These are phyloP conservation scores for Ectobius pallidus DNA, from an alignment of 2,888 invertebrate genomes.

Conservation along the genomic window DNA sequence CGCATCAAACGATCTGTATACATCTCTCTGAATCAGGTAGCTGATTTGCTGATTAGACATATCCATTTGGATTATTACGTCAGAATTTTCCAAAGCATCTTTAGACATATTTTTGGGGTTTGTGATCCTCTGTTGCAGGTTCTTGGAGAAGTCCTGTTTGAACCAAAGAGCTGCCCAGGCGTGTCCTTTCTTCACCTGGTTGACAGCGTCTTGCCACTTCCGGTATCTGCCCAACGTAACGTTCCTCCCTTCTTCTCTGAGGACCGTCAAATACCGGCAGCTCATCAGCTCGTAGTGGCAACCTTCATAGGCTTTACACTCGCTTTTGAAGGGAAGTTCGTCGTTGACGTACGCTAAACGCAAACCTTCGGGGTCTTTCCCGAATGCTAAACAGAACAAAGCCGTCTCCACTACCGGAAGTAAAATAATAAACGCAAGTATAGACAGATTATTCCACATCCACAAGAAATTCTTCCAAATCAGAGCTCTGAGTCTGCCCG, in stretches of 20 bases:
- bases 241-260: constrained; percentile 72
- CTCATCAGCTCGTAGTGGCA: constrained; percentile 74
- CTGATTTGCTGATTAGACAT: constrained; percentile 73
- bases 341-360: constrained; percentile 81
- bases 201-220: constrained; percentile 68
- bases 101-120: constrained; percentile 68
- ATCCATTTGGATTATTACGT: constrained; percentile 73
- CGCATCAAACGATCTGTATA: not conserved
- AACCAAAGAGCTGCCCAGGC: constrained; percentile 82
- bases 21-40: no score
- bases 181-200: constrained; percentile 70
- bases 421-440: constrained; percentile 72
- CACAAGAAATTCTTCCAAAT: constrained; percentile 89
- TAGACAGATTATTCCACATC: constrained; percentile 83
- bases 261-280: constrained; percentile 75
- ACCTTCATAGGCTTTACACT: constrained; percentile 53
- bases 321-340: constrained; percentile 62
- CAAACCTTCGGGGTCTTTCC: constrained; percentile 81
- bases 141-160: no score
- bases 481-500: constrained; percentile 77
- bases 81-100: constrained; percentile 62
- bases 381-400: constrained; percentile 86
- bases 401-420: constrained; percentile 86
- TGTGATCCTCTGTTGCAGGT: no score
- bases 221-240: no score